These are phyloP conservation scores for Candoia aspera DNA, from an alignment of 2,113 vertebrate species.

Conservation along the genomic window DNA sequence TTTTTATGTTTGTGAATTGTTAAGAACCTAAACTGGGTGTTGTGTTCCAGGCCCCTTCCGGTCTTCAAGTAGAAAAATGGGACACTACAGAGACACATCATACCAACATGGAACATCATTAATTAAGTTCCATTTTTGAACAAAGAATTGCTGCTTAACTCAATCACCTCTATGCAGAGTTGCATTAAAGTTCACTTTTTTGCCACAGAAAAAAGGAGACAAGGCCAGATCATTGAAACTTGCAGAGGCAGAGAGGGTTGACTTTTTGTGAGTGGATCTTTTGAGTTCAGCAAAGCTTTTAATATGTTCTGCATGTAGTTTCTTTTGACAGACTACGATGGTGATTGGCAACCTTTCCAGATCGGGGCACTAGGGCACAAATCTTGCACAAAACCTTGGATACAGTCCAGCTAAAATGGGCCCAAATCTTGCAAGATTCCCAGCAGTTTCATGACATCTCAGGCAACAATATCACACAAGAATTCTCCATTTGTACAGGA, in stretches of 20 bases:
- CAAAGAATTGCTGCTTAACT: background rate
- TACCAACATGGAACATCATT: background rate
- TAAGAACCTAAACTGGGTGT: background rate
- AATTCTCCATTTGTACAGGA: too few relatives aligned
- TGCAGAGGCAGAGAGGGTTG: background rate
- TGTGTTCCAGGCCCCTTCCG: background rate
- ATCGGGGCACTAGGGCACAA: too few relatives aligned
- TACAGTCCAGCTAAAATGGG: background rate
- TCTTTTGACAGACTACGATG: background rate
- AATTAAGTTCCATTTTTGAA: background rate
- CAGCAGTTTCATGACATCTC: background rate
- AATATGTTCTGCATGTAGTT: background rate
- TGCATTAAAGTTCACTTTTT: background rate
- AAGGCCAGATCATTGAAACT: background rate
- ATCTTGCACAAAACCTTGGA: background rate
- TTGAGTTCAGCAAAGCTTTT: background rate
- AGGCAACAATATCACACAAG: too few relatives aligned
- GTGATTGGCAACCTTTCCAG: too few relatives aligned
- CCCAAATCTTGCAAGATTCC: background rate
- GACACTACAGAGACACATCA: background rate
- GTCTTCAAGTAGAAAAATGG: background rate
- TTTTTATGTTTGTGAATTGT: background rate
- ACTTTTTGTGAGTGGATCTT: background rate
- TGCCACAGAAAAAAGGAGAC: background rate
- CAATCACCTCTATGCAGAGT: background rate